Percentiles rank a stretch among this genome's conserved stretches.
These are phyloP conservation scores for Chloroceryle inda DNA, from an alignment of 2,797 vertebrate species.

Conservation along the genomic window DNA sequence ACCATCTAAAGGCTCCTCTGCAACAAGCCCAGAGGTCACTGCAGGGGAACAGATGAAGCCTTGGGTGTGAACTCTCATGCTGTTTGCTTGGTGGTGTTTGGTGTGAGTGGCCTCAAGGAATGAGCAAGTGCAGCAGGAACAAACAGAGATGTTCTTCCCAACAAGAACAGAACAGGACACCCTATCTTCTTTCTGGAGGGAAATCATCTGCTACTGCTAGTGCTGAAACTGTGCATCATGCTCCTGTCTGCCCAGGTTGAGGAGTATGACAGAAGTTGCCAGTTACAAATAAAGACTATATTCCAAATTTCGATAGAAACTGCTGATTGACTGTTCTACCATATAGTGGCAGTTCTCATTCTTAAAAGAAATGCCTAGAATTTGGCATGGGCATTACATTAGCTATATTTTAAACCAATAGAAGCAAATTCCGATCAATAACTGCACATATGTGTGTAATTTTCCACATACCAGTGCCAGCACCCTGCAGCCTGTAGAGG, in stretches of 20 bases:
- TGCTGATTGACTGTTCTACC: background rate
- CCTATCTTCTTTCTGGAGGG: slow-evolving; percentile 13
- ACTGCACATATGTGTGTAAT: background rate
- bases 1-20: background rate
- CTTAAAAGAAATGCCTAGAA: background rate
- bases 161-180: slow-evolving; percentile 39
- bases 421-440: background rate
- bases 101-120: background rate
- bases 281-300: slow-evolving; percentile 3
- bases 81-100: background rate
- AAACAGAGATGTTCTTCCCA: background rate
- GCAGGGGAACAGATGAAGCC: background rate
- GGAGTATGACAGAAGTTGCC: background rate
- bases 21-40: background rate
- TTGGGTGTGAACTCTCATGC: background rate
- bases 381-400: background rate
- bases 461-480: slow-evolving; percentile 23
- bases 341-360: background rate
- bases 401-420: background rate
- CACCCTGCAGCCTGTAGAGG: background rate
- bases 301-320: background rate
- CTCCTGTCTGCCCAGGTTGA: background rate
- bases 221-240: background rate
- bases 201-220: slow-evolving; percentile 25
- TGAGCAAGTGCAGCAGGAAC: background rate